Percentiles rank a stretch among this genome's conserved stretches.
Evolutionary conservation across 2,888 invertebrate species (phyloP).

Genomic region (Phalera bucephala): DNA sequence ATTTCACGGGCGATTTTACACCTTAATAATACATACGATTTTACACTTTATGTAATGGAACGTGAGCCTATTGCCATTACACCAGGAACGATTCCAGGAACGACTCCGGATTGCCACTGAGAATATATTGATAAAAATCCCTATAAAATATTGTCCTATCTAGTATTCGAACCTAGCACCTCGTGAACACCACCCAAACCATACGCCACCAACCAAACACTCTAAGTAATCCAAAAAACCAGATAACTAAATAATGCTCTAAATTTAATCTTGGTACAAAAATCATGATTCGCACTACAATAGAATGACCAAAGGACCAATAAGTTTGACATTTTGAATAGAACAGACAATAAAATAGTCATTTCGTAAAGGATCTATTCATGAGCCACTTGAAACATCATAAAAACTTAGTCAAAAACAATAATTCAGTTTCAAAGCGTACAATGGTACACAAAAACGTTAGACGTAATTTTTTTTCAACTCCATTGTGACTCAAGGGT

Average conservation of each 20-base stretch:
- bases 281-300: constrained; percentile 15
- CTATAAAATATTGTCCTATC: no score
- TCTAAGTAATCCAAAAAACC: no score
- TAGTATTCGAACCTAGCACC: no score
- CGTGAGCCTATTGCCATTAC: no score
- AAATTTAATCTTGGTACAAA: constrained; percentile 11
- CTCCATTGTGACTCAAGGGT: constrained; percentile 63
- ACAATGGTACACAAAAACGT: constrained; percentile 53
- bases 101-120: no score
- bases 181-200: no score
- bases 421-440: constrained; percentile 61
- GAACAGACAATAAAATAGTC: constrained; percentile 41
- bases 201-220: no score
- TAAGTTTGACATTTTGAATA: constrained; percentile 35
- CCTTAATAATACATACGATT: no score
- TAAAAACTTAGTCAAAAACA: constrained; percentile 65
- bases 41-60: no score
- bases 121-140: no score
- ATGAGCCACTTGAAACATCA: constrained; percentile 56
- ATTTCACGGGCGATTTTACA: no score
- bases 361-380: constrained; percentile 49
- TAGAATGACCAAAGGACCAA: constrained; percentile 17
- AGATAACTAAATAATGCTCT: constrained; percentile 6
- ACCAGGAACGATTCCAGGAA: no score
- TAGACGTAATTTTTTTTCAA: constrained; percentile 43